Base-by-base conservation (phyloP, 1,140 invertebrate species). In the Muscidifurax raptorellus region DNA sequence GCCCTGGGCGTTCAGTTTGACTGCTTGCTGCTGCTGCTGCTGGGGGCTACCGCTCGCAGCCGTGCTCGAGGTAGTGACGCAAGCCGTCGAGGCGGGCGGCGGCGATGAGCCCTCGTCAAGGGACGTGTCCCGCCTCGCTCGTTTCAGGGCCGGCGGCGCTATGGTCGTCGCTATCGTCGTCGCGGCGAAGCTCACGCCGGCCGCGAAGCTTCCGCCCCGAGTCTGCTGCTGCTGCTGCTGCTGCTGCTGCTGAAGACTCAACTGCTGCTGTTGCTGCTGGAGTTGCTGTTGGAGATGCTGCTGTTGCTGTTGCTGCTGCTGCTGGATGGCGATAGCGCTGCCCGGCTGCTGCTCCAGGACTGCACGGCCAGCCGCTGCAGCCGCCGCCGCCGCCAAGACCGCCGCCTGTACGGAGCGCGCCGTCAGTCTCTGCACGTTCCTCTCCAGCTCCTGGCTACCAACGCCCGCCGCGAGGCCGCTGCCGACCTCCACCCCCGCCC, bases 141-240 rank as follows among this genome's bases (percentile, higher is more conserved):
- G 93, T 92, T 94, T 94, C 89, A 94, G 92, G 89, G 93, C 92
- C 91, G 92, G 92, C 88, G 92, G 92, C 92, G 92, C 93, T 93
- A 93, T 93, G 92, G 90, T 92, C 92, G 92, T 90, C 90, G 90
- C 92, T 88, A 89, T 88, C 89, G 89, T 89, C 88, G 89, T 90
- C 89, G 90, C 90, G 87, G 86, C 87, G 88, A 82, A 85, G 86
- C 86, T 86, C 78, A 44, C 59, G 76, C 82, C 72, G 5, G 84
- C 79, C 44, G 79, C 84, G 78, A 80, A 80, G 78, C 78, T 80
- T 15, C 74, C 81, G 75, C 82, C 74, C 36, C 82, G 74, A 64
- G 72, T 32, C 66, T 30, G 69, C 83, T 52, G 78, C 69, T 74
- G 74, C 36, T 71, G 82, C n/a, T 40, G 74, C 27, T 44, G 74